Conservation (phyloP, 2,113 vertebrate species). For the Poeciliopsis turrubarensis region DNA sequence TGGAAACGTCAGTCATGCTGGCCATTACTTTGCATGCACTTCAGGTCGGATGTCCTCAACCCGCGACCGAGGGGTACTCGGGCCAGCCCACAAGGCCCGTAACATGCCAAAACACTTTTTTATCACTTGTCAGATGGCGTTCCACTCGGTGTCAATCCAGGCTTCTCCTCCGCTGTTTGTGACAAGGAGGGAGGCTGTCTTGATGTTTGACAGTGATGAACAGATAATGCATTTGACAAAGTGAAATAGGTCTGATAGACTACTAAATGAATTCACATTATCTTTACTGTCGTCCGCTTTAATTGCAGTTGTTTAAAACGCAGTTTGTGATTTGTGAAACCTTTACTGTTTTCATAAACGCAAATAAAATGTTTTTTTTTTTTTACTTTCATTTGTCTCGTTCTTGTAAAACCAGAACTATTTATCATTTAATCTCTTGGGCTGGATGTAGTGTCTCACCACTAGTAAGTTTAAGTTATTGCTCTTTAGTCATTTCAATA, state of each 20-base stretch:
- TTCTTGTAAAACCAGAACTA: neutral
- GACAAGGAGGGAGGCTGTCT: constrained; percentile 56
- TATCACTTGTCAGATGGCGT: constrained; percentile 75
- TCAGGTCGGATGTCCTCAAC: constrained; percentile 81
- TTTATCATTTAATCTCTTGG: neutral
- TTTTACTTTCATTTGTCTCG: too few relatives aligned
- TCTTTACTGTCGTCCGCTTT: neutral
- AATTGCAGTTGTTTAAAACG: neutral
- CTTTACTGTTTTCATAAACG: neutral
- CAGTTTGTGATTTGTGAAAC: neutral
- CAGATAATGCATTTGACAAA: constrained; percentile 41
- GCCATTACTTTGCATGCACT: constrained; percentile 80
- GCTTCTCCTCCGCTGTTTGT: constrained; percentile 56
- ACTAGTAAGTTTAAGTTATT: neutral
- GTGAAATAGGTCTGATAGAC: constrained; percentile 34
- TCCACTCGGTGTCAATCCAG: constrained; percentile 61
- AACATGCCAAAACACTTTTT: constrained; percentile 77
- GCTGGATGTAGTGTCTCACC: too few relatives aligned
- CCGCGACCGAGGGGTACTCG: constrained; percentile 69
- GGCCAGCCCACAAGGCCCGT: constrained; percentile 68
- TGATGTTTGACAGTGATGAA: constrained; percentile 56
- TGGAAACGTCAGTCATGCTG: constrained; percentile 76
- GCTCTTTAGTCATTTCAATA: neutral
- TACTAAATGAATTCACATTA: constrained; percentile 2
- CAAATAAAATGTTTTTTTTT: neutral